Conservation (phyloP, 2,797 vertebrate species). For the Alosa sapidissima region DNA sequence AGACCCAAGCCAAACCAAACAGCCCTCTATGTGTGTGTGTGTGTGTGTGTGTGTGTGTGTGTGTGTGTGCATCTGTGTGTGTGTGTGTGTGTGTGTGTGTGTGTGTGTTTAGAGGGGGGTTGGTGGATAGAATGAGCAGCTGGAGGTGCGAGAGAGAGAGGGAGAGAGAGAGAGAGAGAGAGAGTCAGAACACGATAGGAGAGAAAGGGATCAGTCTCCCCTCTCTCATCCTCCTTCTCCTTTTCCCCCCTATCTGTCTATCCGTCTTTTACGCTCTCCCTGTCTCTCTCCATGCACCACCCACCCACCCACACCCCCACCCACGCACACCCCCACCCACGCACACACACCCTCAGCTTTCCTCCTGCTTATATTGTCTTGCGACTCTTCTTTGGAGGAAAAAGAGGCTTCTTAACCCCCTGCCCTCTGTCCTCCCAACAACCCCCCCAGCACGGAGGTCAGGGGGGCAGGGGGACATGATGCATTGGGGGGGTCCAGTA, state of each 20-base stretch:
- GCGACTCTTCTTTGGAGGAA: slow-evolving; percentile 59
- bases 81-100: slow-evolving; percentile 28
- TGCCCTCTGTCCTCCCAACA: slow-evolving; percentile 48
- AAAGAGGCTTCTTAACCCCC: slow-evolving; percentile 66
- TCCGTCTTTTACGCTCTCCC: background rate
- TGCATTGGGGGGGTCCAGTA: slow-evolving; percentile 36
- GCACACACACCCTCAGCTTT: background rate
- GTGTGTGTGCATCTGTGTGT: slow-evolving; percentile 15
- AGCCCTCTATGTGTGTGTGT: slow-evolving; percentile 13
- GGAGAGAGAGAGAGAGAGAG: slow-evolving; percentile 37
- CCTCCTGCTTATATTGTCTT: slow-evolving; percentile 60
- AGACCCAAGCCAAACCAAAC: slow-evolving; percentile 40
- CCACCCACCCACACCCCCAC: slow-evolving; percentile 42
- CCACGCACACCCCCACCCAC: slow-evolving; percentile 46
- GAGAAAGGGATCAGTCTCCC: slow-evolving; percentile 32
- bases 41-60: slow-evolving; percentile 26
- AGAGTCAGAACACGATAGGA: slow-evolving; percentile 15
- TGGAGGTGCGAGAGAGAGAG: slow-evolving; percentile 42
- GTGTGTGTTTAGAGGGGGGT: no score
- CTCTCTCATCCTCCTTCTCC: background rate
- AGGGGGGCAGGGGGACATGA: background rate
- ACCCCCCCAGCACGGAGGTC: slow-evolving; percentile 27
- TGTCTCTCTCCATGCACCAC: background rate
- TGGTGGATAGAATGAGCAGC: slow-evolving; percentile 54
- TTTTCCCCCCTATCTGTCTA: background rate